A percentile compares a stretch with the other conserved stretches of the same genome.
Evolutionary conservation across 2,888 invertebrate genomes (phyloP).

Genomic region (Kryphioiulus occultus): DNA sequence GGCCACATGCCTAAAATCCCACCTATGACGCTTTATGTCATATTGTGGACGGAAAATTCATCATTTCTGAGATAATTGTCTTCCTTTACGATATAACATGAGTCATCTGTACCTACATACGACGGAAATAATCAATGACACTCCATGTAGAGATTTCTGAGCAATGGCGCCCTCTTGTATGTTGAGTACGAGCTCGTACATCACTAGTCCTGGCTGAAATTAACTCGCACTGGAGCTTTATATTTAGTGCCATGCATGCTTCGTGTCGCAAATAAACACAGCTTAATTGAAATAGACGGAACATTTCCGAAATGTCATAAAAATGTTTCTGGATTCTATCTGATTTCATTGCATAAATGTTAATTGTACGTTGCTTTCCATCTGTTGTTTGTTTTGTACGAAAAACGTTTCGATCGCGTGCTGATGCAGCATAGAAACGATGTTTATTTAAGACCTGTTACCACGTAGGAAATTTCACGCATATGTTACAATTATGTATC

Average conservation of each 20-base stretch:
- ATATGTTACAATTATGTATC: neutral
- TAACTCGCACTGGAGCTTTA: neutral
- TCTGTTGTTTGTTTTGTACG: neutral
- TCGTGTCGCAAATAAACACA: neutral
- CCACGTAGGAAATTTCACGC: neutral
- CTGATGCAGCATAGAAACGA: neutral
- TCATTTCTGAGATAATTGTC: too few species aligned
- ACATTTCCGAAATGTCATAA: slow-evolving; percentile 5
- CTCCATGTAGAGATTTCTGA: too few species aligned
- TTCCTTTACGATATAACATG: too few species aligned
- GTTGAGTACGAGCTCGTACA: neutral
- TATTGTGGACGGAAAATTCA: too few species aligned
- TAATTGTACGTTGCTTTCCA: neutral
- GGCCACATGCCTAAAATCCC: too few species aligned
- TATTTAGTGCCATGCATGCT: neutral
- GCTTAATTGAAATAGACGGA: neutral
- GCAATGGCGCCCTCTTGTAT: neutral
- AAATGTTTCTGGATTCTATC: neutral
- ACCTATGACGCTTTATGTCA: too few species aligned
- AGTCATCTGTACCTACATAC: too few species aligned
- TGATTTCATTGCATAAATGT: neutral
- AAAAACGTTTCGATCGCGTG: neutral
- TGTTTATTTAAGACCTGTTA: neutral
- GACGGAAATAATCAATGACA: too few species aligned
- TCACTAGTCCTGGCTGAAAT: neutral